Base-by-base conservation (phyloP, 2,888 invertebrate species). In the Stenotaenia linearis region DNA sequence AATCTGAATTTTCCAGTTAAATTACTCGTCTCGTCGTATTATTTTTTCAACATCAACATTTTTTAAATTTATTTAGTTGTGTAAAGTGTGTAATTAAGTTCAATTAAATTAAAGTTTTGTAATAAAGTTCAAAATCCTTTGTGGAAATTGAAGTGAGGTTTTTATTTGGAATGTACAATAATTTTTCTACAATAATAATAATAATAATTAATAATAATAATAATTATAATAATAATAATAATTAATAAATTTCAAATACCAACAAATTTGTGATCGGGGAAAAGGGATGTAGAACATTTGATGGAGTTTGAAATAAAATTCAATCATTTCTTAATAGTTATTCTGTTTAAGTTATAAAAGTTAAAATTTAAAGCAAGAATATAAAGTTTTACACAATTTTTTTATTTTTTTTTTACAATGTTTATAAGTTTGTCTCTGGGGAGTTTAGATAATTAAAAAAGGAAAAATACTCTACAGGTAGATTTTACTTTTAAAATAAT, bases 141-240 rank as follows among this genome's bases (percentile, higher is more conserved):
- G 28, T 10, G 23, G 69, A 69, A 69, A 69, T 69, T 69, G 69
- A 69, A 69, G 69, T 69, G 69, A 69, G 69, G 69, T 69, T 69
- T 69, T 69, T 69, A 69, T 69, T 69, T 69, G 69, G 69, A 69
- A 69, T 69, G 69, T 69, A 69, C 69, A 69, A 69, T 69, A 69
- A 69, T 69, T 69, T 69, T 69, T 69, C 69, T 69, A 69, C 69
- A 69, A 69, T 69, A 69, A 69, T 69, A 69, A 69, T 69, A 69
- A 69, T 69, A 69, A 69, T 69, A 69, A 69, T 69, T 25, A n/a
- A 25, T 61, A 61, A 61, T 61, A 56, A 56, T 56, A 56, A 56
- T 56, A 56, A 56, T 56, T 18, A 56, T 56, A 56, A 56, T 69
- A 69, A 69, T 69, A 69, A 69, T 69, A 50, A 69, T 28, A 28